Base-by-base conservation (phyloP, 2,113 vertebrate species). In the Cephalopholis sonnerati region DNA sequence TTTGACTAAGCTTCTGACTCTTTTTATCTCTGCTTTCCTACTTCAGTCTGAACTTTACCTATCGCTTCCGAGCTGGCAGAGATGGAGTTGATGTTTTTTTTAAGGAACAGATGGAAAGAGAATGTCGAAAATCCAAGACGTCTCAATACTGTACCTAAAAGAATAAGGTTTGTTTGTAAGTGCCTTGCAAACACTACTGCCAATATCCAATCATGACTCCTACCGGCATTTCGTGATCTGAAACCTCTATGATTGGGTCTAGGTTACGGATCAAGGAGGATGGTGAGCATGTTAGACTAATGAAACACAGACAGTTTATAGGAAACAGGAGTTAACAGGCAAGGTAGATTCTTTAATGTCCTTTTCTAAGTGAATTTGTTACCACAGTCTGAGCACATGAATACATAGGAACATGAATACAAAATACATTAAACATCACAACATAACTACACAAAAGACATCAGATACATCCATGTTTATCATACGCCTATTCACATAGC, bases 101-200 rank as follows among this genome's bases (percentile, higher is more conserved):
- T 7, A 32, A 78, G 44, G 10, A 73, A 36, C 39, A 59, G 81
- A 83, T 65, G n/a, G 67, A 58, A 57, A 25, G 8, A 32, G 46
- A n/a, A 7, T 57, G 27, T 39, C n/a, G 25, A 63, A 32, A 66
- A 53, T 71, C 20, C 53, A 46, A 10, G 3, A 7, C 41, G 20
- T 69, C 50, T 51, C 22, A 8, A 69, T 50, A 71, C 22, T 50
- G 10, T 24, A 59, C 8, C 46, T 36, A 29, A 53, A 27, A 24
- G 6, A 39, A 54, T 29, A 39, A 5, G 53, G 15, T 59, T 41
- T 27, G 46, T 58, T 36, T 41, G 17, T 22, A 44, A 61, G n/a
- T 24, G 61, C 25, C 32, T 55, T 71, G 8, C 32, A 41, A 71
- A 57, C 36, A 54, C 25, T 10, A 36, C 11, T 39, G 6, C 29